These are phyloP conservation scores for Megalops cyprinoides DNA, from an alignment of 2,797 vertebrate species.

Conservation along the genomic window DNA sequence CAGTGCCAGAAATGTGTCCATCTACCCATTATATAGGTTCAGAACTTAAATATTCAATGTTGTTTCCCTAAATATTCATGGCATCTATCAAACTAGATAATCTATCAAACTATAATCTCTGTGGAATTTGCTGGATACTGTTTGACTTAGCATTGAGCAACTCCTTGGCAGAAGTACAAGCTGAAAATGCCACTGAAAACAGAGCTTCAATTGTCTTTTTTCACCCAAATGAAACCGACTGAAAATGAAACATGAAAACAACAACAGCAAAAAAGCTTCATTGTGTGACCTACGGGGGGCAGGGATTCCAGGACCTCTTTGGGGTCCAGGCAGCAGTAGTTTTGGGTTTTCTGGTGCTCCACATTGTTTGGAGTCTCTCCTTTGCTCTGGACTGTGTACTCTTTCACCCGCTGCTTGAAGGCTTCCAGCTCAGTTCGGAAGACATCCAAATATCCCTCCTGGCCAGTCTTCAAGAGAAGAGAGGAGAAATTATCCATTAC, in stretches of 20 bases:
- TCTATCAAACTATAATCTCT: background rate
- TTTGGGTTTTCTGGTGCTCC: slow-evolving; percentile 47
- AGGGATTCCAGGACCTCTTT: slow-evolving; percentile 78
- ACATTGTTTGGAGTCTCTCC: slow-evolving; percentile 61
- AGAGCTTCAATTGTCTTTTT: background rate
- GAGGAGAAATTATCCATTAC: background rate
- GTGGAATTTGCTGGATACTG: background rate
- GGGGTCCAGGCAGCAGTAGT: slow-evolving; percentile 64
- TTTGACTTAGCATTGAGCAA: background rate
- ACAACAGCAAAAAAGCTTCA: background rate
- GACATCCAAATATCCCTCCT: slow-evolving; percentile 91
- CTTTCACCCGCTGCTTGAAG: slow-evolving; percentile 88
- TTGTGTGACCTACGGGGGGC: slow-evolving; percentile 73
- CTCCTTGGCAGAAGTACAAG: background rate
- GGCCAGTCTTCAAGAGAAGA: slow-evolving; percentile 75
- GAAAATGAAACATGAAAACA: background rate
- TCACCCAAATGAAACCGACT: background rate
- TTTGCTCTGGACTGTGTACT: slow-evolving; percentile 59
- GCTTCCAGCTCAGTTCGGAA: slow-evolving; percentile 91
- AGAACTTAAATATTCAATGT: too few relatives aligned
- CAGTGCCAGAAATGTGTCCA: background rate
- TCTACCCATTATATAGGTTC: background rate
- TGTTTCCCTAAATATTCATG: too few relatives aligned
- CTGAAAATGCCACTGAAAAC: background rate
- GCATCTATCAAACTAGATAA: background rate